These are phyloP conservation scores for Esox masquinongy DNA, from an alignment of 2,797 vertebrate genomes.

Conservation along the genomic window DNA sequence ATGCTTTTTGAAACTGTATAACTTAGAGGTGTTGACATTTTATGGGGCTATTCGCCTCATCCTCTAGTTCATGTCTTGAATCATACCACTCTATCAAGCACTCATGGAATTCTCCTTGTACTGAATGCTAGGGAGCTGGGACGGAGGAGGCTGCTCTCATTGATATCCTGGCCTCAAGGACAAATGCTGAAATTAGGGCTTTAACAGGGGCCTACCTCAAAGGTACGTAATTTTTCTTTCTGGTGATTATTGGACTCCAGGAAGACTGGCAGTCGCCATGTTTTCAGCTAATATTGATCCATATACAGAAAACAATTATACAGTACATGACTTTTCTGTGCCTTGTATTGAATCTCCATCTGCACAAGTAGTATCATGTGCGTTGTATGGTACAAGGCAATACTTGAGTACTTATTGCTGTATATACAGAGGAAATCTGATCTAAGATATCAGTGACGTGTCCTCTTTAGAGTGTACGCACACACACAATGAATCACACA, in stretches of 20 bases:
- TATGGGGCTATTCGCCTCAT: neutral
- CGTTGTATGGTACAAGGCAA: neutral
- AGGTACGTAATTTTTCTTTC: constrained; percentile 60
- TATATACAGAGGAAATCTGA: constrained; percentile 43
- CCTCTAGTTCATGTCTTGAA: neutral
- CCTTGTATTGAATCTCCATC: neutral
- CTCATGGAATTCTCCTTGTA: constrained; percentile 1
- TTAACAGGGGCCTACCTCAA: constrained; percentile 80
- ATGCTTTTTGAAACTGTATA: neutral
- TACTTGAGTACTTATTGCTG: neutral
- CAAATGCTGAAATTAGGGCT: constrained; percentile 75
- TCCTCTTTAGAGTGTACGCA: constrained; percentile 29
- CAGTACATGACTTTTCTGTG: neutral
- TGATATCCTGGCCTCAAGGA: constrained; percentile 91
- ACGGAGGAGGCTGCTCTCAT: constrained; percentile 94
- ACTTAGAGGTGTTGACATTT: neutral
- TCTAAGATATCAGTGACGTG: constrained; percentile 32
- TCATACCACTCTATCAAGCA: neutral
- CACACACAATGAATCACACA: constrained; percentile 36
- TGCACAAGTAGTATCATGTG: neutral
- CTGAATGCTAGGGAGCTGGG: constrained; percentile 83
- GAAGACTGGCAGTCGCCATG: too few species aligned
- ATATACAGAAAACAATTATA: neutral
- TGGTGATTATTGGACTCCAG: too few species aligned
- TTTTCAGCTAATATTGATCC: too few species aligned